These are phyloP conservation scores for Goniozus legneri DNA, from an alignment of 1,140 invertebrate species.

Conservation along the genomic window DNA sequence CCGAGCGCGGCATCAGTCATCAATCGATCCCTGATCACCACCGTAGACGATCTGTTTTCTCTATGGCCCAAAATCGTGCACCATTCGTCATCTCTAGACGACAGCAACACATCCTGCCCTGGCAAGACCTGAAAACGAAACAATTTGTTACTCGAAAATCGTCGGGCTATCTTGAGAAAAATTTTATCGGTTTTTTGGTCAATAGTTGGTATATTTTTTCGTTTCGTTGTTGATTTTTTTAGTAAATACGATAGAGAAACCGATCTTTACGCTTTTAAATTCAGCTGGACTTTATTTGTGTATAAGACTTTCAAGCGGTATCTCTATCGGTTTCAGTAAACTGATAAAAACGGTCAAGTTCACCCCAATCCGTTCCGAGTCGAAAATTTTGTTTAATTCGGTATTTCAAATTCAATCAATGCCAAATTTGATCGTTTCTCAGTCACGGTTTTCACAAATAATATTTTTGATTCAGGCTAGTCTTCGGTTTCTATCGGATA, in stretches of 20 bases:
- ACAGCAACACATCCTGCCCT: constrained; percentile 36
- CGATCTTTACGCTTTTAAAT: neutral
- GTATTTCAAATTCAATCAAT: no score
- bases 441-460: no score
- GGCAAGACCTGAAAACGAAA: constrained; percentile 34
- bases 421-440: no score
- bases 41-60: constrained; percentile 43
- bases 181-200: no score
- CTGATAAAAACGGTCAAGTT: no score
- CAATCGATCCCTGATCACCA: constrained; percentile 80
- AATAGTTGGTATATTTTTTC: neutral
- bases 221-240: neutral
- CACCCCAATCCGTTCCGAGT: no score
- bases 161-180: no score
- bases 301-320: no score
- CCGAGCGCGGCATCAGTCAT: constrained; percentile 86
- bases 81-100: constrained; percentile 48
- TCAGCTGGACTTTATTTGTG: neutral
- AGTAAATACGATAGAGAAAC: neutral
- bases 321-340: no score
- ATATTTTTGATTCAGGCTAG: no score
- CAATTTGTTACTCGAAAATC: neutral
- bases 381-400: no score
- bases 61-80: constrained; percentile 20
- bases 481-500: no score